phyloP scores from a whole-genome alignment of 2,797 vertebrate genomes.

The Sparus aurata region DNA sequence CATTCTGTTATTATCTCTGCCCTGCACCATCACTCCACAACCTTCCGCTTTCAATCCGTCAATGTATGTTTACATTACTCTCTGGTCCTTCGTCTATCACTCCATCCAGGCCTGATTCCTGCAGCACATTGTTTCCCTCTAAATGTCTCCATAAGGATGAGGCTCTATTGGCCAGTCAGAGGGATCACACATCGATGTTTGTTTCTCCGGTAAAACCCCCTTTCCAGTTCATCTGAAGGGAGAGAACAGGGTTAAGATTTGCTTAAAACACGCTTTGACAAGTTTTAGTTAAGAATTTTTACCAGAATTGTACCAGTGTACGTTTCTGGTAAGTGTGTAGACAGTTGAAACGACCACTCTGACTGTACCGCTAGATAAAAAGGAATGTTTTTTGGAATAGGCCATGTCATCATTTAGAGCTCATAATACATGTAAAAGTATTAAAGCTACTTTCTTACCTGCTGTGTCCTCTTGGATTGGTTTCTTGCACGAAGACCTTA shows the following conservation, averaged over 20 bases:
- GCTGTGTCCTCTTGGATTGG: neutral
- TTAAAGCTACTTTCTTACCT: slow-evolving; percentile 37
- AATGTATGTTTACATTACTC: neutral
- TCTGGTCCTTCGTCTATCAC: neutral
- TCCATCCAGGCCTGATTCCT: neutral
- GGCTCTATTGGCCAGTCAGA: slow-evolving; percentile 60
- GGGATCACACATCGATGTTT: neutral
- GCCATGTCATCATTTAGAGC: neutral
- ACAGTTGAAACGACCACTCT: neutral
- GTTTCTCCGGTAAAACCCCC: neutral
- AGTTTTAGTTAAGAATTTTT: too few relatives aligned
- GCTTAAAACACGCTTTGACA: neutral
- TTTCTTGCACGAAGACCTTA: slow-evolving; percentile 90
- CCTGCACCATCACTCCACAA: neutral
- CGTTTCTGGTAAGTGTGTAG: too few relatives aligned
- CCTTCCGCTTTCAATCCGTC: too few relatives aligned
- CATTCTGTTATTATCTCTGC: too few relatives aligned
- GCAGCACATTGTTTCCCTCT: neutral
- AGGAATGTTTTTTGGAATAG: neutral
- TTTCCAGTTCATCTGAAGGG: slow-evolving; percentile 36
- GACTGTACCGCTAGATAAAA: neutral
- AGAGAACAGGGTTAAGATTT: neutral
- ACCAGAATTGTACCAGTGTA: too few relatives aligned
- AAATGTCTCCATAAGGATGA: slow-evolving; percentile 74
- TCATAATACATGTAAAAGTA: neutral